Base-by-base conservation (phyloP, 2,888 invertebrate genomes). In the Rhodophaea formosa region DNA sequence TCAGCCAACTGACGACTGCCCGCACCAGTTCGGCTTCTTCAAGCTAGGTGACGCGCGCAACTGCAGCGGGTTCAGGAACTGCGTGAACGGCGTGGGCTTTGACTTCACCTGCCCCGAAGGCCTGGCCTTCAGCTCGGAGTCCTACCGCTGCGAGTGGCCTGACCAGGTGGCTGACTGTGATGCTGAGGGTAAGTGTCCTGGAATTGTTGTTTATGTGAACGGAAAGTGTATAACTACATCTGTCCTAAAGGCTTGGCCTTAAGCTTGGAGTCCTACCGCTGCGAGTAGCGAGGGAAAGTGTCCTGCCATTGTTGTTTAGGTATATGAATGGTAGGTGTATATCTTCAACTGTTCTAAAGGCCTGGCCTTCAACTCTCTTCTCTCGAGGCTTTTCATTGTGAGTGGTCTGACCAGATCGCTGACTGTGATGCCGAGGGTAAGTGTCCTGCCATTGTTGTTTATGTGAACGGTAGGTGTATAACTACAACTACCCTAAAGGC, bases 251-350 rank as follows among this genome's bases (percentile, higher is more conserved):
- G 97, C 17, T 88, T 97, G 55, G 97, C 97, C 8, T 96, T 94
- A 86, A 95, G 94, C 79, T 89, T 93, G 1, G 93, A 93, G 10
- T 93, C 92, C 8, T 96, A 96, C 76, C 93, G 95, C 55, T 97
- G 97, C 79, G 96, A 97, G 63, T 97, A 97, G 97, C 96, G 97
- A 3, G 97, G n/a, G n/a, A n/a, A n/a, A n/a, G n/a, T n/a, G n/a
- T n/a, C n/a, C n/a, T n/a, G n/a, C n/a, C n/a, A n/a, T n/a, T n/a
- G n/a, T n/a, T n/a, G n/a, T n/a, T 93, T 7, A 95, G 94, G 8
- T 94, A 88, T 67, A 88, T 97, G 97, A 74, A 97, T 97, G 0
- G 96, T 96, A 71, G 97, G 97, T 17, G 88, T 97, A 54, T n/a
- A n/a, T n/a, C 44, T 94, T 96, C 70, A 93, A 94, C 64, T 97